These are phyloP conservation scores for Penaeus indicus DNA, from an alignment of 1,140 invertebrate species.

Conservation along the genomic window DNA sequence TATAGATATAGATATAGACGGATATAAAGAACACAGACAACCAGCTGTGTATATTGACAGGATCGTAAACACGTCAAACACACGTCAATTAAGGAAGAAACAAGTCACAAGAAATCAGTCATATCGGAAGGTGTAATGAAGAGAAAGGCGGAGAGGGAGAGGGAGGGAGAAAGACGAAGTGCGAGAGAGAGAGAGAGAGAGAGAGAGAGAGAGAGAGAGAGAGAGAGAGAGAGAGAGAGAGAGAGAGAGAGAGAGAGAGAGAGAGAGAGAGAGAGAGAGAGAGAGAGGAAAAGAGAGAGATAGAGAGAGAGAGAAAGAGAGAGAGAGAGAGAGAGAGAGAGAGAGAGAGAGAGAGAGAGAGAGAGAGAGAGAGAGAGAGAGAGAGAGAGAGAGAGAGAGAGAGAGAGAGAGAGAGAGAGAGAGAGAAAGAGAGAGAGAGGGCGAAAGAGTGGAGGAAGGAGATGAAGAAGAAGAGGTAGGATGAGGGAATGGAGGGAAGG, in stretches of 20 bases:
- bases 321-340: too few relatives aligned
- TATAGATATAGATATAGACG: background rate
- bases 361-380: too few relatives aligned
- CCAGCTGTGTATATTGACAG: background rate
- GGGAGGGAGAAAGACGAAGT: conserved; percentile 10
- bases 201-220: background rate
- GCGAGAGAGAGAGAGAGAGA: background rate
- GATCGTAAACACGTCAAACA: background rate
- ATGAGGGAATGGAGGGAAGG: too few relatives aligned
- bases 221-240: background rate
- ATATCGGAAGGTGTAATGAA: background rate
- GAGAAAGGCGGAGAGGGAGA: conserved; percentile 1
- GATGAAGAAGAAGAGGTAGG: too few relatives aligned
- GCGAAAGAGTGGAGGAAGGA: too few relatives aligned
- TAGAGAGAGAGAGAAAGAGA: background rate
- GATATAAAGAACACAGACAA: background rate
- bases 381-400: too few relatives aligned
- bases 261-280: background rate
- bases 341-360: too few relatives aligned
- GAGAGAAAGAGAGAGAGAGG: too few relatives aligned
- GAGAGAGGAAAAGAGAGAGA: background rate
- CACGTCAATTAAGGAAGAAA: background rate
- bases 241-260: background rate
- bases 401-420: too few relatives aligned
- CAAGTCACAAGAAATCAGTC: too few relatives aligned